Evolutionary conservation across 53 echinoderm and acorn worm genomes (phyloP), one percentile per base, ranked within the genome.

Genomic region (Hippasteria phrygiana): DNA sequence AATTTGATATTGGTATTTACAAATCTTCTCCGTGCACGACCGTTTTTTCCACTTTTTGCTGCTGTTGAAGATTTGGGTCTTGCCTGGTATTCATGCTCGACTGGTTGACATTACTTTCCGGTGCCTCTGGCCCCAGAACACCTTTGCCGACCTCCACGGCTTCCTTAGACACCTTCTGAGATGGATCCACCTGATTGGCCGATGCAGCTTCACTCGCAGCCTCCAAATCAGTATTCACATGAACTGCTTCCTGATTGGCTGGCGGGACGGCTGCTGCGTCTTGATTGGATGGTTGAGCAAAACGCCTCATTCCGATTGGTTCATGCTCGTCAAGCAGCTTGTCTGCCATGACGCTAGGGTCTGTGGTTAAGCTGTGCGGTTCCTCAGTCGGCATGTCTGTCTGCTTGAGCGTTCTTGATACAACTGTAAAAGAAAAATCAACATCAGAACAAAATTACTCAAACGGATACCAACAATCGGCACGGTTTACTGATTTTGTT

Each of bases 381-480:
- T 47, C 75, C 24, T 75, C 75, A 12, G 75, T 46, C 2, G 75
- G 75, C 39, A 74, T 55, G 27, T 90, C 90, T 5, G 82, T 73
- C 6, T 73, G 55, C 73, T 71, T 62, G 18, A 90, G 63, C 34
- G 90, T 90, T 45, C 90, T 71, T 5, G 90, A 90, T 54, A 89
- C 78, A 70, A 79, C 78, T 78, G 67, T 17, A 34, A 39, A 31
- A 12, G 24, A 48, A 48, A 14, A 29, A 37, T 32, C 6, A 50
- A 26, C n/a, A n/a, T n/a, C n/a, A n/a, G n/a, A n/a, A n/a, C n/a
- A n/a, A n/a, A n/a, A n/a, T n/a, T n/a, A n/a, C n/a, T n/a, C n/a
- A n/a, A n/a, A n/a, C n/a, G n/a, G n/a, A n/a, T n/a, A n/a, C n/a
- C n/a, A n/a, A n/a, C n/a, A n/a, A n/a, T n/a, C n/a, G n/a, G n/a